A percentile compares a stretch with the other conserved stretches of the same genome.
Conservation (phyloP, 30 jellyfish, hydroid and myxozoan genomes). For the Turritopsis rubra region DNA sequence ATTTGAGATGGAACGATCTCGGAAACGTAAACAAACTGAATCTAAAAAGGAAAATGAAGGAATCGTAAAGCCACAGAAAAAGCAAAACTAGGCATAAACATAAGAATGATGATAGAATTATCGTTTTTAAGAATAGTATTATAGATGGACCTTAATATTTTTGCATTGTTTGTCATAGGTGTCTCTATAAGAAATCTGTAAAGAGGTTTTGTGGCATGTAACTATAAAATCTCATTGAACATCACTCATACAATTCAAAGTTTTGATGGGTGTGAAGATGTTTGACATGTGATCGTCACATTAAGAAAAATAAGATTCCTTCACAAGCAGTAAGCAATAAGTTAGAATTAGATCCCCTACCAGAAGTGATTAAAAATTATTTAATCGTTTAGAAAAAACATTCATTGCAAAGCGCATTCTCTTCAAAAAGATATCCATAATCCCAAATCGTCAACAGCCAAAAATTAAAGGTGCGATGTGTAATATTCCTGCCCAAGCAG, state of each 20-base stretch:
- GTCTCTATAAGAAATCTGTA: slow-evolving; percentile 25
- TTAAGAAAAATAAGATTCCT: slow-evolving; percentile 22
- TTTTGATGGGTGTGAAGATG: slow-evolving; percentile 1
- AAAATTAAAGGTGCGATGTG: slow-evolving; percentile 27
- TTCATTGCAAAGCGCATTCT: slow-evolving; percentile 20
- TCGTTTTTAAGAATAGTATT: background rate
- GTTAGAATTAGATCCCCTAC: background rate
- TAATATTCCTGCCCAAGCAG: slow-evolving; percentile 19
- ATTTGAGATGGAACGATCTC: background rate
- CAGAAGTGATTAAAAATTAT: background rate
- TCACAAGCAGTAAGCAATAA: slow-evolving; percentile 23
- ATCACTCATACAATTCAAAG: background rate
- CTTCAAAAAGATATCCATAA: slow-evolving; percentile 10
- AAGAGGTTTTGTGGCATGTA: background rate
- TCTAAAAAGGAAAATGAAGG: background rate
- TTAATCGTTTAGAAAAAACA: background rate
- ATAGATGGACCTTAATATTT: slow-evolving; percentile 27
- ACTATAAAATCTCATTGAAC: background rate
- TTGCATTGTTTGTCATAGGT: slow-evolving; percentile 33
- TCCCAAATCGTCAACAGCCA: slow-evolving; percentile 34
- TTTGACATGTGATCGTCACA: slow-evolving; percentile 21
- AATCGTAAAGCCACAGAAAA: background rate
- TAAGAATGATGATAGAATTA: background rate
- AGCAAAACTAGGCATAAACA: too few relatives aligned
- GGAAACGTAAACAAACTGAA: background rate